Conservation (phyloP, 2,113 vertebrate species). For the Pantherophis guttatus region DNA sequence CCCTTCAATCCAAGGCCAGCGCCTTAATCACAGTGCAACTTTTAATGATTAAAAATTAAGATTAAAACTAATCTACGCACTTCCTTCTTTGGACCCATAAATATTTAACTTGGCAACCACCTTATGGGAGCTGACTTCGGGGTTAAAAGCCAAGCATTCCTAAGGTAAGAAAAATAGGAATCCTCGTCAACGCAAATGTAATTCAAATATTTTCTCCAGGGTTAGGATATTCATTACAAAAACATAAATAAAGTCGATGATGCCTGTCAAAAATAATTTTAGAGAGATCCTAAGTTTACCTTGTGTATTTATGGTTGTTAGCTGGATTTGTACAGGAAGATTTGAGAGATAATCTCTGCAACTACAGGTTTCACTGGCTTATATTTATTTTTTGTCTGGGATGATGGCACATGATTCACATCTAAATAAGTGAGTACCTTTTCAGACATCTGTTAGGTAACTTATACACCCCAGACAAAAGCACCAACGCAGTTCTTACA, state of each 20-base stretch:
- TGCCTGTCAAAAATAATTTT: background rate
- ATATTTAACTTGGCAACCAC: background rate
- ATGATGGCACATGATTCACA: constrained; percentile 20
- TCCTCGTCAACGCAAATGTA: background rate
- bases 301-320: background rate
- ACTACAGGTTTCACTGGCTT: background rate
- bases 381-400: constrained; percentile 26
- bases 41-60: background rate
- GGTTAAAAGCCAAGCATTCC: background rate
- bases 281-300: background rate
- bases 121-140: background rate
- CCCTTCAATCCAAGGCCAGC: background rate
- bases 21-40: background rate
- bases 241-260: background rate
- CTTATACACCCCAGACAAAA: background rate
- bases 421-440: constrained; percentile 18
- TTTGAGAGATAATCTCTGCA: background rate
- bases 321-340: background rate
- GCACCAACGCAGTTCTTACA: background rate
- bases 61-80: background rate
- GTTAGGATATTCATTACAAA: background rate
- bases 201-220: background rate
- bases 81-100: background rate
- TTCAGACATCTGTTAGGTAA: constrained; percentile 17
- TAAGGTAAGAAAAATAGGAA: background rate